Conservation (phyloP, 2,113 vertebrate genomes). For the Puma concolor region DNA sequence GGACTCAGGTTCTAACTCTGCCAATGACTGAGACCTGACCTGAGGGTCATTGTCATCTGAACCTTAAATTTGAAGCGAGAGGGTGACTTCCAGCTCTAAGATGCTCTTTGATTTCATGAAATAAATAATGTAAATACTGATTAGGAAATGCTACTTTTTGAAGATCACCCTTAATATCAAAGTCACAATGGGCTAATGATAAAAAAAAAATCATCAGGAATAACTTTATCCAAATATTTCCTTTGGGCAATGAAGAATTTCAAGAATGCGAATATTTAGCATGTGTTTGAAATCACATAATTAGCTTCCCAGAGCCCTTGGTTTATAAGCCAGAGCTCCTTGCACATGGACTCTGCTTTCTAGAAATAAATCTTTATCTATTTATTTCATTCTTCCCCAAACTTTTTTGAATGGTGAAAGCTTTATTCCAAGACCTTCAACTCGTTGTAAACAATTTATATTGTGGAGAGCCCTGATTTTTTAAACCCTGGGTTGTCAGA, state of each 20-base stretch:
- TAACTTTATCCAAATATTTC: neutral
- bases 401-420: constrained; percentile 23
- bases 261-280: neutral
- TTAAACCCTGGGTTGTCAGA: constrained; percentile 29
- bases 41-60: rapidly evolving
- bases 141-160: neutral
- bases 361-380: neutral
- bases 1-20: rapidly evolving
- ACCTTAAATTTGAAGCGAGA: neutral
- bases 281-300: neutral
- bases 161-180: neutral
- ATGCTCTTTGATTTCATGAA: neutral
- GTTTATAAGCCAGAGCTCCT: neutral
- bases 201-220: neutral
- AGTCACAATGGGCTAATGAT: neutral
- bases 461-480: neutral
- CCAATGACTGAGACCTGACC: rapidly evolving
- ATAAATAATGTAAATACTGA: neutral
- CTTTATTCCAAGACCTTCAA: constrained; percentile 6
- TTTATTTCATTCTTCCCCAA: constrained; percentile 2
- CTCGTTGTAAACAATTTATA: constrained; percentile 50
- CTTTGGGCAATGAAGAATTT: neutral
- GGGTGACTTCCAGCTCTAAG: neutral
- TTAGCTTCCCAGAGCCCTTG: neutral
- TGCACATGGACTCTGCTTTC: neutral